A percentile compares a stretch with the other conserved stretches of the same genome.
Evolutionary conservation across 2,797 vertebrate species (phyloP).

Genomic region (Ciconia nigra): DNA sequence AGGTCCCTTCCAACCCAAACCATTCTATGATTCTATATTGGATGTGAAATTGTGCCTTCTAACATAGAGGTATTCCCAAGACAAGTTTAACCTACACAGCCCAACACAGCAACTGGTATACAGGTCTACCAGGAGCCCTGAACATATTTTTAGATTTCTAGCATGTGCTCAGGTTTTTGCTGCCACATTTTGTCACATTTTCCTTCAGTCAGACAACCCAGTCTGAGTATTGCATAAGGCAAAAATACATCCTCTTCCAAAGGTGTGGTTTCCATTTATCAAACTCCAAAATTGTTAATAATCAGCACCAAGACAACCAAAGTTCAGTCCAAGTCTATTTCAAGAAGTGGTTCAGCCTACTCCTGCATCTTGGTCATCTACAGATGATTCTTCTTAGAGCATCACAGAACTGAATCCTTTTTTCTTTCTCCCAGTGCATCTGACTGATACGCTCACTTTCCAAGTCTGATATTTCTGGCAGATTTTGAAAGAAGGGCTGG

Average conservation of each 20-base stretch:
- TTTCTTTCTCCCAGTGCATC: background rate
- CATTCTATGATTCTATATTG: background rate
- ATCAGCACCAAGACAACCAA: background rate
- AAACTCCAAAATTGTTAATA: background rate
- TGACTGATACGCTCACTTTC: background rate
- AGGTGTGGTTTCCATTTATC: background rate
- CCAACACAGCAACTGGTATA: background rate
- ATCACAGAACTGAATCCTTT: background rate
- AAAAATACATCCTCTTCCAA: background rate
- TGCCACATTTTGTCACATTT: background rate
- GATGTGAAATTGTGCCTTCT: background rate
- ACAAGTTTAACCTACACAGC: background rate
- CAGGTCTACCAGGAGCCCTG: background rate
- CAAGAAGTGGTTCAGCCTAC: background rate
- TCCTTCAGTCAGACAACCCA: background rate
- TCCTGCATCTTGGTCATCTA: background rate
- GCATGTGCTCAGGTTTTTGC: background rate
- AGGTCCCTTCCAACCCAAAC: background rate
- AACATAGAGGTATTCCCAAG: background rate
- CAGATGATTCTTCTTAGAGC: background rate
- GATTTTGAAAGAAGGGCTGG: background rate
- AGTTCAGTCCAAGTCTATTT: background rate
- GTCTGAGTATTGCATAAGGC: background rate
- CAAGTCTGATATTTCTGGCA: background rate
- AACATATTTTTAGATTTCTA: background rate